These are phyloP conservation scores for Paguma larvata DNA, from an alignment of 2,797 vertebrate species.

Conservation along the genomic window DNA sequence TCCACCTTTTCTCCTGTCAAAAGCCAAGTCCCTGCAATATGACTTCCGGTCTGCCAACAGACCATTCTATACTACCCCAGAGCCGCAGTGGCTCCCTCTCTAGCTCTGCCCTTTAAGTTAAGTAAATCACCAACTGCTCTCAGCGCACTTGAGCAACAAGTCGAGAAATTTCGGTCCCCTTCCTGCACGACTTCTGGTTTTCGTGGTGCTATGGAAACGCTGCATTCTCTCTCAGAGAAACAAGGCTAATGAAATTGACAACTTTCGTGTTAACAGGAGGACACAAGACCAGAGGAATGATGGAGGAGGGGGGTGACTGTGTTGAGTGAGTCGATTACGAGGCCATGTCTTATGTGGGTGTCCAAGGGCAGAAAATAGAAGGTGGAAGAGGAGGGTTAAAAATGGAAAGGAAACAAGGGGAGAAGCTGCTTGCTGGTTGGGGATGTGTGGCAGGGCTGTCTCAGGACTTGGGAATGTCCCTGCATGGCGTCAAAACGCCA, in stretches of 20 bases:
- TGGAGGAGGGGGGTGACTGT: no score
- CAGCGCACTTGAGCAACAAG: neutral
- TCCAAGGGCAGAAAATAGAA: neutral
- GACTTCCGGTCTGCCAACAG: neutral
- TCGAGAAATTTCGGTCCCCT: neutral
- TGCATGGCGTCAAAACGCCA: neutral
- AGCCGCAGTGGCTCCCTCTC: neutral
- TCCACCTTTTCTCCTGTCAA: neutral
- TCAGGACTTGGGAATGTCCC: neutral
- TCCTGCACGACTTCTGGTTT: neutral
- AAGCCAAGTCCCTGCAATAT: neutral
- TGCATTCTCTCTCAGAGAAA: neutral
- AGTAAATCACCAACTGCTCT: neutral
- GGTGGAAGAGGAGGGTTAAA: neutral
- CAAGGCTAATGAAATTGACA: neutral
- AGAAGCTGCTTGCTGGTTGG: neutral
- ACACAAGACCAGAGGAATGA: neutral
- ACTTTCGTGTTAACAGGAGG: neutral
- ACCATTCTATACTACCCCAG: neutral
- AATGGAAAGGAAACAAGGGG: neutral
- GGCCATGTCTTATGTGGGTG: neutral
- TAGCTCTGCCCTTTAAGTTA: neutral
- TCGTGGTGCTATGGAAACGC: neutral
- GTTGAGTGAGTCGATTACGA: neutral
- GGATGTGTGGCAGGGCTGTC: neutral